Conservation (phyloP, 2,888 invertebrate genomes). For the Limnephilus rhombicus region DNA sequence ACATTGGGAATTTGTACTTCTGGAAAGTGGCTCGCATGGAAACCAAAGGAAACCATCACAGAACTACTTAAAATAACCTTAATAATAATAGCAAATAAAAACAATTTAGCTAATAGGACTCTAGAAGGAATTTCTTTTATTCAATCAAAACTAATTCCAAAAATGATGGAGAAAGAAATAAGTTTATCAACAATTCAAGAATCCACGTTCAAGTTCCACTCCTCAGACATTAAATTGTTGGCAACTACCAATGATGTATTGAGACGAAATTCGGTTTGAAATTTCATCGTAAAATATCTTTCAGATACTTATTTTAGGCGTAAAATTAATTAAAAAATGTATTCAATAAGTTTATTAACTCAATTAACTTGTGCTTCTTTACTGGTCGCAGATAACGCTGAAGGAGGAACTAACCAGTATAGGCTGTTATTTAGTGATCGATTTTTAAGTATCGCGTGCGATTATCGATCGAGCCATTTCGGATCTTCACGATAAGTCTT, state of each 20-base stretch:
- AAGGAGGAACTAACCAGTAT: constrained; percentile 27
- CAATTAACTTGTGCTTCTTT: constrained; percentile 10
- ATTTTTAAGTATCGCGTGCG: constrained; percentile 48
- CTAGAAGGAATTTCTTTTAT: too few relatives aligned
- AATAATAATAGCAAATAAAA: too few relatives aligned
- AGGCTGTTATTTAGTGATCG: constrained; percentile 34
- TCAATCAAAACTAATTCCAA: too few relatives aligned
- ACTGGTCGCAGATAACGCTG: constrained; percentile 9
- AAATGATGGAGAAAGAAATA: too few relatives aligned
- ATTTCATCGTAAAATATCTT: background rate
- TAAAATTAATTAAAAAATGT: background rate
- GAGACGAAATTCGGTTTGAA: background rate
- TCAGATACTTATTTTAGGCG: background rate
- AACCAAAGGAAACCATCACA: too few relatives aligned
- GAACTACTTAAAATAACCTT: too few relatives aligned
- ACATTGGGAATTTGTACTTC: background rate
- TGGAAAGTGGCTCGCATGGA: too few relatives aligned
- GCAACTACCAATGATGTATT: background rate
- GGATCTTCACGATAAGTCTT: constrained; percentile 37
- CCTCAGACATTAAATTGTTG: background rate
- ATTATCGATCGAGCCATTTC: constrained; percentile 35
- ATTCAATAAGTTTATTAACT: constrained; percentile 31
- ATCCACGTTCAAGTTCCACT: background rate
- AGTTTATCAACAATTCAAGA: too few relatives aligned
- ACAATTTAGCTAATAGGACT: too few relatives aligned